Evolutionary conservation across 2,797 vertebrate species (phyloP).

Genomic region (Etheostoma perlongum): DNA sequence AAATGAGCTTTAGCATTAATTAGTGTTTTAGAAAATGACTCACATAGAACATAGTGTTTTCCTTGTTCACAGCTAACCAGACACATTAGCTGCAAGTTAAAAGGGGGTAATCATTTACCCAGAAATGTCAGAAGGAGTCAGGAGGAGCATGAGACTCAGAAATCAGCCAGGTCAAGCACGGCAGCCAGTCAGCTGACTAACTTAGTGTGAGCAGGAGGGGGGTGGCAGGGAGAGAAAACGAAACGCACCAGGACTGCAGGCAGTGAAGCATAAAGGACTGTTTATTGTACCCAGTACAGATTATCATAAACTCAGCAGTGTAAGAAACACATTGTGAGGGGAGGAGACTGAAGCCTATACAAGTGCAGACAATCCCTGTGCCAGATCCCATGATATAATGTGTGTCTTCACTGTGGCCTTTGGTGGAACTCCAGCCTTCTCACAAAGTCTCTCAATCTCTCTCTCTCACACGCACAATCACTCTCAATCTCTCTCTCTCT

Average conservation of each 20-base stretch:
- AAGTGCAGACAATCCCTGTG: slow-evolving; percentile 75
- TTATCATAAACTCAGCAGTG: slow-evolving; percentile 91
- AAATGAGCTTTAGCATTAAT: background rate
- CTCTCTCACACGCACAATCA: background rate
- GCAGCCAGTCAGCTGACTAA: slow-evolving; percentile 62
- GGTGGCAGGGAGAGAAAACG: background rate
- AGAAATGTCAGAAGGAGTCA: slow-evolving; percentile 48
- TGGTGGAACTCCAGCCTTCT: slow-evolving; percentile 56
- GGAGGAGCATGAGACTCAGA: slow-evolving; percentile 69
- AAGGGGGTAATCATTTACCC: slow-evolving; percentile 55
- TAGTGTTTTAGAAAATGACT: background rate
- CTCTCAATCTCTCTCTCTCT: background rate
- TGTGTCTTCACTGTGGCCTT: slow-evolving; percentile 31
- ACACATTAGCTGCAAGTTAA: slow-evolving; percentile 4
- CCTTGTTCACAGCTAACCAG: background rate
- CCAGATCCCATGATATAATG: slow-evolving; percentile 46
- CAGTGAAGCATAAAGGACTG: slow-evolving; percentile 85
- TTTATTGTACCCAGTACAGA: slow-evolving; percentile 99
- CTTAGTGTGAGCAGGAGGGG: slow-evolving; percentile 23
- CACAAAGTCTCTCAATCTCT: too few species aligned
- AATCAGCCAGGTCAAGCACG: slow-evolving; percentile 66
- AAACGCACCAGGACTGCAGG: slow-evolving; percentile 69
- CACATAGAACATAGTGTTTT: background rate
- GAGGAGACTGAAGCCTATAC: slow-evolving; percentile 75
- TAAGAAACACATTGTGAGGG: slow-evolving; percentile 84